Percentiles rank a stretch among this genome's conserved stretches.
These are phyloP conservation scores for Acleris holmiana DNA, from an alignment of 2,888 invertebrate genomes.

Conservation along the genomic window DNA sequence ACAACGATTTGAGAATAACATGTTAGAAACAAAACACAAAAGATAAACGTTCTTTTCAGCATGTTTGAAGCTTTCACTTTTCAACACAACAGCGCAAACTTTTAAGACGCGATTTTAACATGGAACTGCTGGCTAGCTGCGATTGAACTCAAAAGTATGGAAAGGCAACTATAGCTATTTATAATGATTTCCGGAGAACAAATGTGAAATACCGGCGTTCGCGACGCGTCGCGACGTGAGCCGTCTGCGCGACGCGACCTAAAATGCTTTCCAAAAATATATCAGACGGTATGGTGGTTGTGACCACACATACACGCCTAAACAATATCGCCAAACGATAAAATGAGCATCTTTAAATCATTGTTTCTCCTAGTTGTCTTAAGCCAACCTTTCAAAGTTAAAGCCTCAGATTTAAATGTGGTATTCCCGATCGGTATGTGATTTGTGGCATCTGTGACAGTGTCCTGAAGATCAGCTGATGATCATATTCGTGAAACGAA, in stretches of 20 bases:
- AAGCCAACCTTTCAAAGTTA: conserved; percentile 23
- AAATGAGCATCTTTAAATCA: conserved; percentile 20
- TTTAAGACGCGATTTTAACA: background rate
- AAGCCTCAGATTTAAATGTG: conserved; percentile 45
- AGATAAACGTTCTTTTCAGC: conserved; percentile 13
- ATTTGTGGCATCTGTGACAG: conserved; percentile 3
- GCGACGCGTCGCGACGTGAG: conserved; percentile 47
- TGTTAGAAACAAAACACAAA: conserved; percentile 13
- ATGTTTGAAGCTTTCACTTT: conserved; percentile 9
- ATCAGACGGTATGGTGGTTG: conserved; percentile 65
- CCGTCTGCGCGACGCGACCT: conserved; percentile 64
- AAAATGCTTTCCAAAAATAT: conserved; percentile 82
- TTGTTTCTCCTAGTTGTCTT: conserved; percentile 26
- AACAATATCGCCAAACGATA: conserved; percentile 43
- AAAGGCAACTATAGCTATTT: conserved; percentile 16
- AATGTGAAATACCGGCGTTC: conserved; percentile 37
- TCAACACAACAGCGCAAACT: background rate
- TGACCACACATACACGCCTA: conserved; percentile 57
- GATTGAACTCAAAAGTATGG: background rate
- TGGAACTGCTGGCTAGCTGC: background rate
- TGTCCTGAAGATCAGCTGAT: conserved; percentile 6
- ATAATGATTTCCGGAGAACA: conserved; percentile 34
- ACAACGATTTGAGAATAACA: conserved; percentile 11
- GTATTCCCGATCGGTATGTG: conserved; percentile 66
- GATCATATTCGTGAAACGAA: background rate